phyloP scores from a whole-genome alignment of 2,113 vertebrate species.

The Phrynosoma blainvillii region DNA sequence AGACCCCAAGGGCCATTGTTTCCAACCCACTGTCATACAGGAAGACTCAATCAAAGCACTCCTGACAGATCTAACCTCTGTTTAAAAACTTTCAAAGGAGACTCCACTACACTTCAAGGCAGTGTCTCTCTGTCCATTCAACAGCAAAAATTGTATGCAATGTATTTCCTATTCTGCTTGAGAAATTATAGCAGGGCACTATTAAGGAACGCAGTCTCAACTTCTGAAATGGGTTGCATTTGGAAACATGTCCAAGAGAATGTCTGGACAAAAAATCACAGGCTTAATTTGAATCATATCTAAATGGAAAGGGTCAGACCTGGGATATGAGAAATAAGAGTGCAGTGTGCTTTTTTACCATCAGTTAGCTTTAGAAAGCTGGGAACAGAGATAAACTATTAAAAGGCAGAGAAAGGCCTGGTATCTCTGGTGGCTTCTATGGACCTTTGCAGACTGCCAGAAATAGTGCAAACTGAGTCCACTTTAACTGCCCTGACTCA shows the following conservation, averaged over 20 bases:
- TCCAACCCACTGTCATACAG: too few relatives aligned
- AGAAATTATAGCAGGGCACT: not conserved
- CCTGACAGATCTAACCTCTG: too few relatives aligned
- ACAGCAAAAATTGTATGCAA: not conserved
- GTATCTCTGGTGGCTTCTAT: too few relatives aligned
- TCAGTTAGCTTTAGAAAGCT: not conserved
- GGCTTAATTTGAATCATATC: not conserved
- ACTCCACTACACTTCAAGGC: too few relatives aligned
- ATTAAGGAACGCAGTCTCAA: not conserved
- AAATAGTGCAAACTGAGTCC: too few relatives aligned
- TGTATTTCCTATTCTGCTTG: not conserved
- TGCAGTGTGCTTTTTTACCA: not conserved
- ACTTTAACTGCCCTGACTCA: too few relatives aligned
- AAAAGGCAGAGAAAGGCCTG: not conserved
- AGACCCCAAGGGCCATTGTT: too few relatives aligned
- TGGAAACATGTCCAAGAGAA: not conserved
- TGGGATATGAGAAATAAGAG: not conserved
- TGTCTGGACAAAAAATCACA: not conserved
- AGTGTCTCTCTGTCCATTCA: not conserved
- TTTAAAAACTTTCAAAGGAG: too few relatives aligned
- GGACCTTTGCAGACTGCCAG: too few relatives aligned
- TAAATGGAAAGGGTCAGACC: not conserved
- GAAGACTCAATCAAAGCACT: too few relatives aligned
- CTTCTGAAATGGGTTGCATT: not conserved
- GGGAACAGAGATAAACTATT: not conserved